phyloP scores from a whole-genome alignment of 2,113 vertebrate genomes.

The Burhinus bistriatus region DNA sequence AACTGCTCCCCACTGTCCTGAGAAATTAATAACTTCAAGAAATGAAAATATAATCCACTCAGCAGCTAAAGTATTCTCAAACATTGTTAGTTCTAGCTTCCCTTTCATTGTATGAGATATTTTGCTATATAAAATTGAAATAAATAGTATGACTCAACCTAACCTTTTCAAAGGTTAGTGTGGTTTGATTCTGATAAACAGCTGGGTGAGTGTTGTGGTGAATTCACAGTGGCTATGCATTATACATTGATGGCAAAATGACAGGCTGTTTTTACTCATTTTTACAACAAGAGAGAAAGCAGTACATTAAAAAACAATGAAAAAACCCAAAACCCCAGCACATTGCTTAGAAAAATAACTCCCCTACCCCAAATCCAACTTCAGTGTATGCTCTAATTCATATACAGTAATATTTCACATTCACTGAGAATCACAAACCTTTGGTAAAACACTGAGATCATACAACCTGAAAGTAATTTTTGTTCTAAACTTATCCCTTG shows the following conservation, averaged over 20 bases:
- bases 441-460: neutral
- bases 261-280: neutral
- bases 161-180: slow-evolving; percentile 13
- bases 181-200: neutral
- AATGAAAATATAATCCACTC: neutral
- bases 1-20: neutral
- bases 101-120: neutral
- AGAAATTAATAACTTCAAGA: neutral
- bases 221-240: slow-evolving; percentile 34
- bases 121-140: neutral
- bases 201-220: neutral
- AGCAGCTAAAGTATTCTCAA: neutral
- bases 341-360: neutral
- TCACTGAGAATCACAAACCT: neutral
- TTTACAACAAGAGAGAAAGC: neutral
- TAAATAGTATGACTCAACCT: slow-evolving; percentile 7
- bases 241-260: neutral
- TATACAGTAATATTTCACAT: neutral
- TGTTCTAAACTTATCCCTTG: neutral
- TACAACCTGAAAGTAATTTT: neutral
- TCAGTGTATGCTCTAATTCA: neutral
- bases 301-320: neutral
- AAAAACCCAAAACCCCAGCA: neutral
- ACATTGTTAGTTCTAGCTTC: neutral
- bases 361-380: neutral